A percentile compares a stretch with the other conserved stretches of the same genome.
Conservation (phyloP, 2,113 vertebrate species). For the Neofelis nebulosa region DNA sequence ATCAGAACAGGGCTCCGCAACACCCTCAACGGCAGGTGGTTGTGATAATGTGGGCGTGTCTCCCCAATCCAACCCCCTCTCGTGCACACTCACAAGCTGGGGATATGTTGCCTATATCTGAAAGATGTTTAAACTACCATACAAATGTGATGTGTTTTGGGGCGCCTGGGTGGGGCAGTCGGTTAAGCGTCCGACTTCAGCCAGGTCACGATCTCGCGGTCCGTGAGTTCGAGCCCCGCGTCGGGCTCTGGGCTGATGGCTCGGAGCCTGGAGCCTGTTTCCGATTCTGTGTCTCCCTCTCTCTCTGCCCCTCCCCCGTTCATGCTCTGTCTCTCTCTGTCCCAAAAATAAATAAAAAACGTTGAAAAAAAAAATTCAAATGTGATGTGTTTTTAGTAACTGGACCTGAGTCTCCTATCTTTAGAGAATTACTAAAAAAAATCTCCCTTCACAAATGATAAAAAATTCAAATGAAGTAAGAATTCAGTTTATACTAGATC, state of each 20-base stretch:
- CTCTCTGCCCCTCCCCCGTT: no score
- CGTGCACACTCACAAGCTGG: neutral
- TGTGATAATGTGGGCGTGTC: neutral
- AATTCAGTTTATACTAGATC: neutral
- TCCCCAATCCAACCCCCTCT: rapidly evolving
- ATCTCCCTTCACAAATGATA: neutral
- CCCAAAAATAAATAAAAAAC: no score
- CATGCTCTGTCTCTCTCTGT: no score
- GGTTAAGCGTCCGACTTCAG: no score
- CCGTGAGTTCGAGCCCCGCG: no score
- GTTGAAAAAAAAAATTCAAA: no score
- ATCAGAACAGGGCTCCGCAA: neutral
- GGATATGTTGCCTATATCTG: neutral
- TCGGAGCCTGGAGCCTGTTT: no score
- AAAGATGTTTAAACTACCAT: neutral
- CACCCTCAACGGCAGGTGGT: neutral
- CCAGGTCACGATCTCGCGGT: no score
- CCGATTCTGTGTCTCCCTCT: no score
- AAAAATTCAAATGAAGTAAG: neutral
- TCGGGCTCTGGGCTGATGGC: no score
- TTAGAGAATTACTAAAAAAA: neutral
- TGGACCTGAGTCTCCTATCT: neutral
- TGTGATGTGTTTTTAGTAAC: neutral
- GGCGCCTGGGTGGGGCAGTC: no score
- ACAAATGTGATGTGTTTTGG: neutral